Conservation (phyloP, 1,140 invertebrate species). For the Brachionus paranguensis region DNA sequence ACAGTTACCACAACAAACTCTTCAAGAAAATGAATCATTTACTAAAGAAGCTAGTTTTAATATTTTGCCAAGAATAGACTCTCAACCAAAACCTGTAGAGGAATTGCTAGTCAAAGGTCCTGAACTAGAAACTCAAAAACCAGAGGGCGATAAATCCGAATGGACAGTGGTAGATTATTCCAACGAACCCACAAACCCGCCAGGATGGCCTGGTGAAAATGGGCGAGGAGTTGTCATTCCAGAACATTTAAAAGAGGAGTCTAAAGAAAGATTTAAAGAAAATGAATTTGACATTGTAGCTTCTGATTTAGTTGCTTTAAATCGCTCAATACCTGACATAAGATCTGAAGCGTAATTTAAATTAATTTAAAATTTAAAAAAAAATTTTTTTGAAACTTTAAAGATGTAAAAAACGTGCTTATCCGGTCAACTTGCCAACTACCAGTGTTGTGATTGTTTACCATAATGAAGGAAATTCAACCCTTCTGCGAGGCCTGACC, state of each 20-base stretch:
- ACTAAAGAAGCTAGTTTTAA: neutral
- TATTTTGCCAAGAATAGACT: neutral
- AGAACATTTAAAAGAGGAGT: neutral
- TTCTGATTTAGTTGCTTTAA: constrained; percentile 92
- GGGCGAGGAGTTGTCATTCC: neutral
- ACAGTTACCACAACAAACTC: neutral
- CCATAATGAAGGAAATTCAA: constrained; percentile 97
- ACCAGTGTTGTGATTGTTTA: constrained; percentile 93
- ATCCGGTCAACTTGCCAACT: constrained; percentile 46
- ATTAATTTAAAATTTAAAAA: too few relatives aligned
- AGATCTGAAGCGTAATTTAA: constrained; percentile 65
- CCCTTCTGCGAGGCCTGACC: constrained; percentile 85
- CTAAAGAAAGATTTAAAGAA: constrained; percentile 36
- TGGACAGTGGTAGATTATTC: neutral
- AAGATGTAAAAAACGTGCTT: constrained; percentile 57
- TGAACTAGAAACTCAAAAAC: neutral
- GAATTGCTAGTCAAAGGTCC: neutral
- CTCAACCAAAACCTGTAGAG: neutral
- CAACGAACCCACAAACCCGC: neutral
- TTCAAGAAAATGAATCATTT: neutral
- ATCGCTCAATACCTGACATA: constrained; percentile 83
- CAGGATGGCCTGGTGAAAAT: constrained; percentile 37
- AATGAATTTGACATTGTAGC: constrained; percentile 98
- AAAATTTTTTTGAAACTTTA: constrained; percentile 45
- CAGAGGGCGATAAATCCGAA: neutral